These are phyloP conservation scores for Prunella fulvescens DNA, from an alignment of 2,113 vertebrate species.

Conservation along the genomic window DNA sequence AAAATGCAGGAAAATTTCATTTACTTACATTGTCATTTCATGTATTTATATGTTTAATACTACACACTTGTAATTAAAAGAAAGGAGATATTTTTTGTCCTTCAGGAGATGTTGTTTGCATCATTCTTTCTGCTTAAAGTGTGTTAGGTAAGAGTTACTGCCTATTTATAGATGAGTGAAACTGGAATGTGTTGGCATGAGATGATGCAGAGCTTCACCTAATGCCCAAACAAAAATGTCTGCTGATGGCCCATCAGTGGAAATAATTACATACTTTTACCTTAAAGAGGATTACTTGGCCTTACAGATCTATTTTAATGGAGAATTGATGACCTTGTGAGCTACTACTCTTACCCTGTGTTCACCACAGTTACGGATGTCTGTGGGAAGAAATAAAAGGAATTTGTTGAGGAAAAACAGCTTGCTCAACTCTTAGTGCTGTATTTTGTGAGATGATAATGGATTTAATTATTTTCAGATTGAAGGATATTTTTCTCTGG, in stretches of 20 bases:
- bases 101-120: neutral
- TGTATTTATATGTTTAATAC: neutral
- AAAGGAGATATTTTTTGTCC: neutral
- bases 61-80: neutral
- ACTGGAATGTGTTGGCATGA: neutral
- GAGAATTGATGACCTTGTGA: neutral
- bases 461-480: neutral
- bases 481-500: neutral
- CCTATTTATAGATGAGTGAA: constrained; percentile 9
- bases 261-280: constrained; percentile 28
- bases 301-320: constrained; percentile 20
- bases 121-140: neutral
- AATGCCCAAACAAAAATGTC: neutral
- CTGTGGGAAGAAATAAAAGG: neutral
- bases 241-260: neutral
- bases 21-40: neutral
- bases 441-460: neutral
- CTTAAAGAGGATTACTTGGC: constrained; percentile 17
- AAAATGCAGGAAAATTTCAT: neutral
- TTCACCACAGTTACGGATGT: neutral
- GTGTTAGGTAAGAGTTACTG: neutral
- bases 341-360: neutral
- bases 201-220: neutral
- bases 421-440: neutral
- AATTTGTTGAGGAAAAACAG: neutral